Conservation (phyloP, 2,797 vertebrate genomes). For the Scolopax rusticola region DNA sequence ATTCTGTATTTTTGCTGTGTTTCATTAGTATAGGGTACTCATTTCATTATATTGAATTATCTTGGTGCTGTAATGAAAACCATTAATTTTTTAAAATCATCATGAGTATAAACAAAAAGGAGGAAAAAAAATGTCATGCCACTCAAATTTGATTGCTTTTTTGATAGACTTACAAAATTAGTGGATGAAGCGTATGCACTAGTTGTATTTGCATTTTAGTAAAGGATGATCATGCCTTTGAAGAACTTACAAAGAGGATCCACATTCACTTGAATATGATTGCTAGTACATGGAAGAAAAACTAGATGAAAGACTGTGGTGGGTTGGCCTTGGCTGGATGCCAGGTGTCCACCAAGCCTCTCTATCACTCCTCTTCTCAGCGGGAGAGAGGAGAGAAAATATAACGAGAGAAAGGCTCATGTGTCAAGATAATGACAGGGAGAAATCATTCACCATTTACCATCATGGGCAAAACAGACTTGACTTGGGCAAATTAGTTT, state of each 20-base stretch:
- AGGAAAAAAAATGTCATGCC: background rate
- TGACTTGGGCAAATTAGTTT: background rate
- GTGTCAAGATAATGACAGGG: background rate
- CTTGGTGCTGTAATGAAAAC: slow-evolving; percentile 6
- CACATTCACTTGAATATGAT: background rate
- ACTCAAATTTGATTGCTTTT: slow-evolving; percentile 63
- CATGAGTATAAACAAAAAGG: slow-evolving; percentile 45
- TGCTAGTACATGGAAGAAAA: background rate
- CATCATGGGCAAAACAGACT: background rate
- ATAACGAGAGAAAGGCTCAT: background rate
- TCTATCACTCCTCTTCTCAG: background rate
- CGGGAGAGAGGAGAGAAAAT: background rate
- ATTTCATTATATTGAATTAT: slow-evolving; percentile 29
- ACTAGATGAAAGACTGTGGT: background rate
- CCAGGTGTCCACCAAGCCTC: background rate
- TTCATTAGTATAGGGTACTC: slow-evolving; percentile 21
- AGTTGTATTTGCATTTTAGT: slow-evolving; percentile 43
- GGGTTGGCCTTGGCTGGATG: background rate
- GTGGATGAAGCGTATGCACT: background rate
- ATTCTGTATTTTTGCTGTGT: slow-evolving; percentile 11
- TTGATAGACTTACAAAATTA: slow-evolving; percentile 60
- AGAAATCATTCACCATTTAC: background rate
- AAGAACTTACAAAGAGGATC: background rate
- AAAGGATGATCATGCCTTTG: background rate
- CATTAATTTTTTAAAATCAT: slow-evolving; percentile 41